Conservation (phyloP, 2,113 vertebrate species). For the Odocoileus virginianus region DNA sequence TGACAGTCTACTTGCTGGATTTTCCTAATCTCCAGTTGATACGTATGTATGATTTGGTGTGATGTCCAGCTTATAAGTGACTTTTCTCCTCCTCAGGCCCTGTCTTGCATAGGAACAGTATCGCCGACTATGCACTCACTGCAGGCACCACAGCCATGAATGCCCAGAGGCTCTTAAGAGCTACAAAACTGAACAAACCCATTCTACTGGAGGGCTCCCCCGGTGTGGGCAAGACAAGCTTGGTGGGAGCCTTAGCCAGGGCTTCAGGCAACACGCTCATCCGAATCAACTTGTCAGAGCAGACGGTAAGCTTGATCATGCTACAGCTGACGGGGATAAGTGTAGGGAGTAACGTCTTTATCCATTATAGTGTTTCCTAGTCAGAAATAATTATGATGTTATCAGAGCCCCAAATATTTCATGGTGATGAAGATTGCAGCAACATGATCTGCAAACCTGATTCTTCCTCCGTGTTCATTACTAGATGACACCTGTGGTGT, state of each 20-base stretch:
- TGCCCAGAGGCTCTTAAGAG: constrained; percentile 91
- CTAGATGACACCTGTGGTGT: not conserved
- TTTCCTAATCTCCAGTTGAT: not conserved
- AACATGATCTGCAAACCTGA: not conserved
- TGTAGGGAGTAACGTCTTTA: not conserved
- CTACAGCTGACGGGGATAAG: not conserved
- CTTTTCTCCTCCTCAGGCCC: constrained; percentile 79
- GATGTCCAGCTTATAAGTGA: not conserved
- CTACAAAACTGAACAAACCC: constrained; percentile 92
- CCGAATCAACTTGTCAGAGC: constrained; percentile 97
- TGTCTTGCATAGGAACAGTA: constrained; percentile 77
- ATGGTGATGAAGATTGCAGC: not conserved
- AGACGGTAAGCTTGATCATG: constrained; percentile 85
- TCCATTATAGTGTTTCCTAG: not conserved
- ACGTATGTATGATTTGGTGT: not conserved
- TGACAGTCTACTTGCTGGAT: not conserved
- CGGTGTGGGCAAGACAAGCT: constrained; percentile 97
- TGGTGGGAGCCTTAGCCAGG: constrained; percentile 93
- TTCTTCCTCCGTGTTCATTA: not conserved
- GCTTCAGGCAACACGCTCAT: constrained; percentile 93
- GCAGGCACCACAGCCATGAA: constrained; percentile 96
- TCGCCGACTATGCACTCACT: constrained; percentile 89
- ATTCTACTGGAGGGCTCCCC: constrained; percentile 96
- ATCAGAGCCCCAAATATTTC: not conserved
- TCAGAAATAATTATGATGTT: not conserved